Conservation (phyloP, 1,140 invertebrate genomes). For the Leptinotarsa texana region DNA sequence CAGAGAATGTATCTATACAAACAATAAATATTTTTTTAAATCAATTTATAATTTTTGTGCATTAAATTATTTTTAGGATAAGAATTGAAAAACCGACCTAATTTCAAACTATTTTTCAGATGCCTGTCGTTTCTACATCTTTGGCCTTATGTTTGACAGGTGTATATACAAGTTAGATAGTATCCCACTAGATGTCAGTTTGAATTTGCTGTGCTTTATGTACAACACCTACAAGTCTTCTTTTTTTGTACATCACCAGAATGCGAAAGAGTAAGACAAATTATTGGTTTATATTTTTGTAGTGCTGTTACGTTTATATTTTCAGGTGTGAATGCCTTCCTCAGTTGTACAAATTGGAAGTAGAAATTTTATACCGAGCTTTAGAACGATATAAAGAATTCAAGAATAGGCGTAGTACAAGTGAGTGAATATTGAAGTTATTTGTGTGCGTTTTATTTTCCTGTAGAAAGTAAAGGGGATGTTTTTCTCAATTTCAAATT, state of each 20-base stretch:
- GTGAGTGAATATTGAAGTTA: background rate
- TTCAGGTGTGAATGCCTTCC: constrained; percentile 40
- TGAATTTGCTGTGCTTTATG: constrained; percentile 39
- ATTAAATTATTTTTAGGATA: constrained; percentile 7
- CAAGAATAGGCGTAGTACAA: background rate
- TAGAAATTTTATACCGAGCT: constrained; percentile 37
- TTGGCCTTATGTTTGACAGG: constrained; percentile 39
- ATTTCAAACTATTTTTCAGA: constrained; percentile 32
- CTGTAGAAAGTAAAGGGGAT: too few relatives aligned
- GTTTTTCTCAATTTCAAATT: too few relatives aligned
- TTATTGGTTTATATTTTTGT: constrained; percentile 7
- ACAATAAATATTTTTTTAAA: too few relatives aligned
- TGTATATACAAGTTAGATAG: constrained; percentile 25
- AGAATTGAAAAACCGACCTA: background rate
- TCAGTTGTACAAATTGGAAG: constrained; percentile 39
- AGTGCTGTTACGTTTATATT: constrained; percentile 16
- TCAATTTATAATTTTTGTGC: background rate
- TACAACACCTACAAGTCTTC: constrained; percentile 38
- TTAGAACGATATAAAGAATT: constrained; percentile 30
- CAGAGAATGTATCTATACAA: too few relatives aligned
- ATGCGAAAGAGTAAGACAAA: constrained; percentile 15
- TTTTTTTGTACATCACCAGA: constrained; percentile 35
- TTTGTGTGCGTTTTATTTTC: too few relatives aligned
- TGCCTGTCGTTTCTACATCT: constrained; percentile 39
- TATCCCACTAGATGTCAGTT: constrained; percentile 30